Evolutionary conservation across 2,888 invertebrate species (phyloP), one percentile per base, ranked within the genome.

Genomic region (Drosophila falleni): DNA sequence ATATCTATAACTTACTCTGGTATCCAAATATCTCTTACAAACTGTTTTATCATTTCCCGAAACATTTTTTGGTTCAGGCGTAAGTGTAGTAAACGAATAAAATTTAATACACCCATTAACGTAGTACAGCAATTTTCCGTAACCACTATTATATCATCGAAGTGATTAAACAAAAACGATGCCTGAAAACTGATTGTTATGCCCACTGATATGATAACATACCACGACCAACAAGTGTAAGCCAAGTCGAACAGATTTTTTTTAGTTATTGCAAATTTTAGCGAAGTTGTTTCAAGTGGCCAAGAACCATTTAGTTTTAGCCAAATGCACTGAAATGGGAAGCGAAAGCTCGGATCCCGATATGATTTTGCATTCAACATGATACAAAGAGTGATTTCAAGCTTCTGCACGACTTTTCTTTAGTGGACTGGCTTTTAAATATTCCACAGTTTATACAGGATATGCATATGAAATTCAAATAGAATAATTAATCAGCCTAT

Each of bases 101-200:
- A 91, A 69, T 91, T 92, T 2, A 92, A 78, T 0, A 85, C 69
- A 0, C 93, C 93, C 93, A 93, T 93, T 54, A 93, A 89, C 5
- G 93, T 92, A 1, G 92, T 91, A 63, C 92, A 92, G 50, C 93
- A 92, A 68, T 91, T 92, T 67, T 93, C 93, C 2, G 93, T 92
- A 0, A 90, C 89, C 71, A 90, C 90, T 11, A 91, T 78, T 11
- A 93, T 92, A 77, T 93, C 90, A 4, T 89, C 89, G 10, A 92
- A 82, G 15, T 90, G 88, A 31, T 78, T 76, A 1, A 90, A 31
- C 55, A 93, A 71, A 71, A 91, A 93, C 3, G 81, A 80, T 0
- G 89, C 84, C 75, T 93, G 91, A 74, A 90, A 92, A 26, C 71
- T 84, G 16, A 92, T 90, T 2, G 92, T 92, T 53, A 91, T 81